Base-by-base conservation (phyloP, 2,113 vertebrate species). In the Boleophthalmus pectinirostris region DNA sequence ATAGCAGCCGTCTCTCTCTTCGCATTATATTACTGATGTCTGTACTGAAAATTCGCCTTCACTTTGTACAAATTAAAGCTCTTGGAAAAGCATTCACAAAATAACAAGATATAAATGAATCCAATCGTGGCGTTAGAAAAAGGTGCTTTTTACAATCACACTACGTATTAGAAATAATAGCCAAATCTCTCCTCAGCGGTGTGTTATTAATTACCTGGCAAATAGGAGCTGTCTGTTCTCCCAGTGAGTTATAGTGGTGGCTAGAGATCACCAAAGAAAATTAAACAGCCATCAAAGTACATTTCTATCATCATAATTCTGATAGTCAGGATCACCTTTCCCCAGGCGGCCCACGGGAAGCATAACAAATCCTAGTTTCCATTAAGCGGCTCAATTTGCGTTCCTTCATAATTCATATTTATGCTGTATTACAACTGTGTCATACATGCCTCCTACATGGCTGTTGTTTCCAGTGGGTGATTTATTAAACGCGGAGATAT, bases 331-430 rank as follows among this genome's bases (percentile, higher is more conserved):
- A 93, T 92, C 85, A 90, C 91, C 93, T 92, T 95, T 94, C 91
- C 87, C 88, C 78, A 87, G 85, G 89, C 90, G 89, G 87, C 86
- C 92, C 93, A 89, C 87, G 91, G 93, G 88, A 33, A 85, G 85
- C 91, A 91, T 93, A 94, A 96, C 94, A 95, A 96, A 96, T 95
- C 93, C 94, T 88, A 84, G 75, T 86, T 95, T 96, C 96, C 96
- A 97, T 94, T 96, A 94, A 94, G 94, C 93, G 94, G 93, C 94
- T 96, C 94, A 94, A 95, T 96, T 95, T 97, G 92, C 87, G 89
- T 89, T 91, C 81, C 90, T 95, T 95, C 95, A 95, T 96, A 95
- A 96, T 96, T 96, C 94, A 96, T 87, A 92, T 96, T 97, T 96
- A 96, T 94, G 93, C 93, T 89, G 89, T 81, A 89, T 94, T 93